Percentiles rank a stretch among this genome's conserved stretches.
phyloP scores from a whole-genome alignment of 2,888 invertebrate genomes.

The Imbricaverruca yamaguchii region DNA sequence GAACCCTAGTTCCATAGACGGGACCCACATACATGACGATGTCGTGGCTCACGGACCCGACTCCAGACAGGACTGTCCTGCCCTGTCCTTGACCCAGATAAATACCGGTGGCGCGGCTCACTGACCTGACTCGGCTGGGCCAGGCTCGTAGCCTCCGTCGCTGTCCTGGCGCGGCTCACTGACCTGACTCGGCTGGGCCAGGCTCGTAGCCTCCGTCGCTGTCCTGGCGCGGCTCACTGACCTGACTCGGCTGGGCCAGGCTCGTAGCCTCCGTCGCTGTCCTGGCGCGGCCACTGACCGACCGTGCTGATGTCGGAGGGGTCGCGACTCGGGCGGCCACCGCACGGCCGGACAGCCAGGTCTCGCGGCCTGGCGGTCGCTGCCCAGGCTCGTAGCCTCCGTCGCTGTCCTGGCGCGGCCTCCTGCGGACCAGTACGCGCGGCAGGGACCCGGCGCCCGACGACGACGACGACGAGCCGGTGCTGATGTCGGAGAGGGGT shows the following conservation, averaged over 20 bases:
- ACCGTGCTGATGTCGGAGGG: too few species aligned
- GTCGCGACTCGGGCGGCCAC: too few species aligned
- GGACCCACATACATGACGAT: too few species aligned
- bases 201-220: too few species aligned
- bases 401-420: neutral
- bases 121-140: neutral
- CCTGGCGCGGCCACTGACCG: neutral
- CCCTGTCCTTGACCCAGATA: too few species aligned
- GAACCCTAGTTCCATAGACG: too few species aligned
- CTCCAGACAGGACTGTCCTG: too few species aligned
- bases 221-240: neutral
- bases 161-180: neutral
- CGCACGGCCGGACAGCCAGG: too few species aligned
- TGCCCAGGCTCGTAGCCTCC: neutral
- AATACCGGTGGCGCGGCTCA: neutral
- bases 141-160: too few species aligned
- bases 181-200: neutral
- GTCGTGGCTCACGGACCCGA: too few species aligned
- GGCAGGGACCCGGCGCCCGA: constrained; percentile 11
- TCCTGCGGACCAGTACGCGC: neutral
- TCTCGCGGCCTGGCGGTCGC: too few species aligned
- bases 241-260: neutral
- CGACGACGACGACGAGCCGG: neutral
- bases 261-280: too few species aligned
- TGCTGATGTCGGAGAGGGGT: neutral